phyloP scores from a whole-genome alignment of 1,140 invertebrate genomes.

The Metaphire vulgaris region DNA sequence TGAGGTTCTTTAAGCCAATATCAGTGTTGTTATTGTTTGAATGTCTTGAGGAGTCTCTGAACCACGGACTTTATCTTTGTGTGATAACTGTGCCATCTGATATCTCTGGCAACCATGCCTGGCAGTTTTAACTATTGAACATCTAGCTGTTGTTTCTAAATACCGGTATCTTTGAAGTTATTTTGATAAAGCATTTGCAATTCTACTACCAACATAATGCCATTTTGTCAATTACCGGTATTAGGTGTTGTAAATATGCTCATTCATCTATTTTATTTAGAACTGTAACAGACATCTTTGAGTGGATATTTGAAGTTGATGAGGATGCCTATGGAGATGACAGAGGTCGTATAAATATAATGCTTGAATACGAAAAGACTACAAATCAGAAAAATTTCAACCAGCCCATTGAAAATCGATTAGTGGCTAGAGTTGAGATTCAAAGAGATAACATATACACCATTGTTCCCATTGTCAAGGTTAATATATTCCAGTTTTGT shows the following conservation, averaged over 20 bases:
- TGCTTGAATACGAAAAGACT: background rate
- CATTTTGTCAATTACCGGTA: background rate
- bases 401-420: constrained; percentile 41
- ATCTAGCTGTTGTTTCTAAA: too few species aligned
- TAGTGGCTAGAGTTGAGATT: constrained; percentile 74
- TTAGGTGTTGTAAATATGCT: background rate
- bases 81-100: too few species aligned
- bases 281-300: background rate
- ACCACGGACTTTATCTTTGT: too few species aligned
- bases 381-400: background rate
- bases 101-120: too few species aligned
- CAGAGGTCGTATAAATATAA: background rate
- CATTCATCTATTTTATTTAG: background rate
- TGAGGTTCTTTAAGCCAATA: too few species aligned
- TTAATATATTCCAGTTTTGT: constrained; percentile 49
- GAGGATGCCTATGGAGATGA: background rate
- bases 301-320: background rate
- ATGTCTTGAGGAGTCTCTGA: too few species aligned
- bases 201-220: background rate
- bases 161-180: too few species aligned
- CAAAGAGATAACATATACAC: constrained; percentile 91
- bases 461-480: constrained; percentile 88
- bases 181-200: too few species aligned
- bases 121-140: too few species aligned
- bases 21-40: too few species aligned